Evolutionary conservation across 2,113 vertebrate species (phyloP), one percentile per base, ranked within the genome.

Genomic region (Megaceryle maxima): DNA sequence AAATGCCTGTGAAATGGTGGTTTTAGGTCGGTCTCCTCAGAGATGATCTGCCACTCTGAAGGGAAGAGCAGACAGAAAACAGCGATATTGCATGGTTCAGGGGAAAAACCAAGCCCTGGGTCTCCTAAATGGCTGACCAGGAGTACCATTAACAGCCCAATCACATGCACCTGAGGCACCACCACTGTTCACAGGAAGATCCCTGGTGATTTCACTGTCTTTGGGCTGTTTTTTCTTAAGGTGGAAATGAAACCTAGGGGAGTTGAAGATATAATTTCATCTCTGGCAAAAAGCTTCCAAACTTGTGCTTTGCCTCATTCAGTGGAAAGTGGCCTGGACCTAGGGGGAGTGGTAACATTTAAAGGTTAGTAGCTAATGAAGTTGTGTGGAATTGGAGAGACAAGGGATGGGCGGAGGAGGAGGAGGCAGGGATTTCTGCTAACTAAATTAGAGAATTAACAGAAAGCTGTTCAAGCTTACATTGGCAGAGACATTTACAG

Each of bases 401-500:
- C 9, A 14, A 69, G 22, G 41, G 28, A 53, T 0, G 2, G 21
- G 17, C 55, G 50, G 53, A 37, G 39, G 9, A 53, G 51, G 48
- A 31, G 46, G 25, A 33, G 46, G 73, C 41, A 90, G 46, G 20
- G 35, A 19, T 41, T 92, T 73, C 22, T 96, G 68, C 60, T 51
- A 94, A 75, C 53, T 80, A 82, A 80, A 72, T 82, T 75, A 81
- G 73, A 77, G 78, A 87, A 77, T 68, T 25, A 50, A 62, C 29
- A 81, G 57, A 92, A 67, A 94, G 48, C 24, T n/a, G 26, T 72
- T 70, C 24, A 35, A 73, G 59, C 66, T 74, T 73, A 11, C 46
- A 51, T 91, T 66, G 83, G 68, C 76, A 91, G 83, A 84, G 79
- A 93, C 46, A 51, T 92, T 91, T 82, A 92, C 80, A 94, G 60